Conservation (phyloP, 2,888 invertebrate species). For the Lasioglossum vierecki region DNA sequence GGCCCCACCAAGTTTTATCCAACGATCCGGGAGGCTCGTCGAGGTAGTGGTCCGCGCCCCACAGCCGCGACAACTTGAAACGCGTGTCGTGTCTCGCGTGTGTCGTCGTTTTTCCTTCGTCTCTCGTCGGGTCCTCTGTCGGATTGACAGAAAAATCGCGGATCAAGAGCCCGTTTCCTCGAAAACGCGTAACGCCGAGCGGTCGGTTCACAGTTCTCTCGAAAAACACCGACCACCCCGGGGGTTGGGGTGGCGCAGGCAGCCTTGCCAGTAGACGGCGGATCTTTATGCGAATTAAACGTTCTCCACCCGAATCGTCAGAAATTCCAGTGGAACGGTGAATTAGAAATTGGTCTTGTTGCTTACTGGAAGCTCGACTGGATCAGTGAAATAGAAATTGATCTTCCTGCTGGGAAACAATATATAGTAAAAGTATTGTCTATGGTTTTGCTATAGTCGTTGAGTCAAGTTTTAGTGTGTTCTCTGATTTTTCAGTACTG, state of each 20-base stretch:
- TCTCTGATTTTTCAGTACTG: no score
- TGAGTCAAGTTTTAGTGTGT: no score
- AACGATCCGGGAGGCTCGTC: conserved; percentile 83
- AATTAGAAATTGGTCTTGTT: no score
- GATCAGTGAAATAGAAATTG: no score
- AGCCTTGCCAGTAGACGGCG: no score
- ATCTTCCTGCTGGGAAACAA: no score
- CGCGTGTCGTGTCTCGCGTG: conserved; percentile 55
- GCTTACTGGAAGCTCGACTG: no score
- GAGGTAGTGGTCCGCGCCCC: conserved; percentile 83
- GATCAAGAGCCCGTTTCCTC: not conserved
- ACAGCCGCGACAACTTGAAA: conserved; percentile 79
- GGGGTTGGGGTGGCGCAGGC: conserved; percentile 4
- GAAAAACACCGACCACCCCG: not conserved
- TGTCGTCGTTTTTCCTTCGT: not conserved
- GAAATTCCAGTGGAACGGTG: no score
- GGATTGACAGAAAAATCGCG: not conserved
- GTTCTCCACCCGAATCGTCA: no score
- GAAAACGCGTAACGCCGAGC: not conserved
- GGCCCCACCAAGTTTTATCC: conserved; percentile 81
- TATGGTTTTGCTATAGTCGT: no score
- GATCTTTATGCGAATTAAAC: no score
- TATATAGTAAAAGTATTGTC: no score
- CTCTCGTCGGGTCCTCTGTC: not conserved
- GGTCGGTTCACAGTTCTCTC: not conserved